Conservation (phyloP, 2,797 vertebrate genomes). For the Danio jaintianensis region DNA sequence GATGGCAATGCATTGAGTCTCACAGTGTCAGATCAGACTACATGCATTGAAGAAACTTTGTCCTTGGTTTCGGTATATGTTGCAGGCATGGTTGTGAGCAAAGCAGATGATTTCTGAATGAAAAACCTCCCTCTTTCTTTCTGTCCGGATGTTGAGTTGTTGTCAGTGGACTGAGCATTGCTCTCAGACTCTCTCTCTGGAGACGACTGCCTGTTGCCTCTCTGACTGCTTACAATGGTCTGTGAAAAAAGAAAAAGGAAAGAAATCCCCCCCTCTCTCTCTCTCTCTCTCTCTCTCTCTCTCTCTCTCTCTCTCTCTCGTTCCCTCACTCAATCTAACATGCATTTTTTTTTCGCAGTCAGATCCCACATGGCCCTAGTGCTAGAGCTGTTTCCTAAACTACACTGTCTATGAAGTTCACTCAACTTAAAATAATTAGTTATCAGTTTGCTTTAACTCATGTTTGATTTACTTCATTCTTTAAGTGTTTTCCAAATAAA, state of each 20-base stretch:
- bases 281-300: conserved; percentile 36
- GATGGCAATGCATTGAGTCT: neutral
- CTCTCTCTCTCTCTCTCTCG: conserved; percentile 55
- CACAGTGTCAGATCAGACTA: conserved; percentile 66
- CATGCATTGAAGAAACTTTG: conserved; percentile 46
- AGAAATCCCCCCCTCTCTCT: conserved; percentile 66
- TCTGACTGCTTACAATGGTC: conserved; percentile 82
- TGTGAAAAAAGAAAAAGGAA: conserved; percentile 73
- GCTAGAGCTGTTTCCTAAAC: conserved; percentile 82
- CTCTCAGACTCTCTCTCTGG: conserved; percentile 73
- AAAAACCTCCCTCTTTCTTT: conserved; percentile 72
- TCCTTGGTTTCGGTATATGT: conserved; percentile 48
- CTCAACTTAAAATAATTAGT: no score
- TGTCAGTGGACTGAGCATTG: conserved; percentile 76
- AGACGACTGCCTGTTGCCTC: conserved; percentile 73
- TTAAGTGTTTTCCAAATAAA: no score
- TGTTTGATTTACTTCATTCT: no score
- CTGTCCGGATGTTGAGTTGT: conserved; percentile 64
- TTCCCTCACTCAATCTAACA: conserved; percentile 12
- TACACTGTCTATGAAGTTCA: conserved; percentile 58
- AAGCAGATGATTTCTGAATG: conserved; percentile 62
- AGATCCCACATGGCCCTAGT: conserved; percentile 86
- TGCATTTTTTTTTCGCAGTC: conserved; percentile 54
- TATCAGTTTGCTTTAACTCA: no score
- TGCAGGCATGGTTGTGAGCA: conserved; percentile 68